A percentile compares a stretch with the other conserved stretches of the same genome.
These are phyloP conservation scores for Drosophila maculinotata DNA, from an alignment of 2,888 invertebrate species.

Conservation along the genomic window DNA sequence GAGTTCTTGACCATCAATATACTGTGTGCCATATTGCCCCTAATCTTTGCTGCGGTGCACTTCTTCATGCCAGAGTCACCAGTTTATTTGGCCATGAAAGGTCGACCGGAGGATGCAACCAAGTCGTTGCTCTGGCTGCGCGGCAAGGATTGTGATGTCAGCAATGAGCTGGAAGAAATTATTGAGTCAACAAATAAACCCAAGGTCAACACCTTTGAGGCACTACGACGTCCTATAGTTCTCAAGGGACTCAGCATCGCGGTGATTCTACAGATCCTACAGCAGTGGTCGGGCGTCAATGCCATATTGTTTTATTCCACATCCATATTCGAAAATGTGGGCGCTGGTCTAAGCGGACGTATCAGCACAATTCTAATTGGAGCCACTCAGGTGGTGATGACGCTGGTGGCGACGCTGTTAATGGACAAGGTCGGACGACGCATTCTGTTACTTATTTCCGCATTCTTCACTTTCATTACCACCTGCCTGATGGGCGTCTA, in stretches of 20 bases:
- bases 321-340: constrained; percentile 88
- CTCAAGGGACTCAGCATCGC: constrained; percentile 89
- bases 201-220: constrained; percentile 86
- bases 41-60: constrained; percentile 89
- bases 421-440: constrained; percentile 93
- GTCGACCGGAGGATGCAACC: constrained; percentile 88
- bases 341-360: constrained; percentile 85
- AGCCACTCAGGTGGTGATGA: constrained; percentile 88
- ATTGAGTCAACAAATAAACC: constrained; percentile 81
- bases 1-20: constrained; percentile 60
- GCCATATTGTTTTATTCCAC: constrained; percentile 92
- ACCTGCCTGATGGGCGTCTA: constrained; percentile 89
- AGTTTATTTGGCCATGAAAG: constrained; percentile 87
- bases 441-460: constrained; percentile 90
- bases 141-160: constrained; percentile 88
- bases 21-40: constrained; percentile 82
- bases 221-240: constrained; percentile 87
- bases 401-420: constrained; percentile 89
- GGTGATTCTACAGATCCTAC: constrained; percentile 92
- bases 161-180: constrained; percentile 85
- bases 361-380: constrained; percentile 91
- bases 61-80: constrained; percentile 95
- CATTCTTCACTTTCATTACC: constrained; percentile 89
- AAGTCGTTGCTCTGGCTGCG: constrained; percentile 89
- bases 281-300: constrained; percentile 93